These are phyloP conservation scores for Troilus luridus DNA, from an alignment of 2,888 invertebrate genomes.

Conservation along the genomic window DNA sequence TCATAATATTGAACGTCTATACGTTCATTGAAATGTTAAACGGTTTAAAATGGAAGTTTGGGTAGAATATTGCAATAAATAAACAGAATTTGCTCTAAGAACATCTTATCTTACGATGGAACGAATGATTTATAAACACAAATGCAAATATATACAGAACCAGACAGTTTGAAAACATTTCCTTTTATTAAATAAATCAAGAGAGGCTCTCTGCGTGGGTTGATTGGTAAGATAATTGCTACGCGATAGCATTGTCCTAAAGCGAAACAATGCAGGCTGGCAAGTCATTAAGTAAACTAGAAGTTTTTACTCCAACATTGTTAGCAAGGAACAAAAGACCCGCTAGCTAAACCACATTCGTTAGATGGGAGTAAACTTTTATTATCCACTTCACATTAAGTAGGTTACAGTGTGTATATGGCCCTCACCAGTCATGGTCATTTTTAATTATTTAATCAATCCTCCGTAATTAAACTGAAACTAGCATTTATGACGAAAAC, in stretches of 20 bases:
- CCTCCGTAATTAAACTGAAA: background rate
- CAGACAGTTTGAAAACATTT: background rate
- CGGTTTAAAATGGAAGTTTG: too few species aligned
- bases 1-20: too few species aligned
- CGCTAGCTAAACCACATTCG: background rate
- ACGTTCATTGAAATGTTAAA: too few species aligned
- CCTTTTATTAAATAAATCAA: background rate
- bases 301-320: constrained; percentile 34
- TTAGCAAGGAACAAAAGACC: background rate
- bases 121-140: too few species aligned
- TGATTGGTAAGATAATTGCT: constrained; percentile 7
- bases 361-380: background rate
- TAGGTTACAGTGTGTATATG: background rate
- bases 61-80: too few species aligned
- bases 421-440: background rate
- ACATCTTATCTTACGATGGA: too few species aligned
- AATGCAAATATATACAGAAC: too few species aligned
- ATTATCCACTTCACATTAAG: background rate
- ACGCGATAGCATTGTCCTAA: background rate
- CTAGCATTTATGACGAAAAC: background rate
- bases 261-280: background rate
- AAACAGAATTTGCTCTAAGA: too few species aligned
- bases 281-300: constrained; percentile 34
- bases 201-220: background rate
- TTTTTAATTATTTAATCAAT: background rate